A percentile compares a stretch with the other conserved stretches of the same genome.
Evolutionary conservation across 2,113 vertebrate species (phyloP).

Genomic region (Sinocyclocheilus anshuiensis): DNA sequence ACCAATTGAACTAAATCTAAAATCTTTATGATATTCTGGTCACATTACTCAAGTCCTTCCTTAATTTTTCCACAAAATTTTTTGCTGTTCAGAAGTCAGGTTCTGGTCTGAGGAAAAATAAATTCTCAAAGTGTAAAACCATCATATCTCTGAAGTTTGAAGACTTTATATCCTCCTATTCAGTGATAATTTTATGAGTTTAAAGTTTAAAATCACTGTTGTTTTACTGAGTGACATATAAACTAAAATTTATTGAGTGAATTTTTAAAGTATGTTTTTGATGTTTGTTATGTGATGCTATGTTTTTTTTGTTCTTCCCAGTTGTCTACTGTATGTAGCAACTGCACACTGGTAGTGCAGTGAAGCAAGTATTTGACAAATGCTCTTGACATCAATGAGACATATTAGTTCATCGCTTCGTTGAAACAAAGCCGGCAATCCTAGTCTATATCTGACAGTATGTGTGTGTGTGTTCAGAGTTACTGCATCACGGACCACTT

Average conservation of each 20-base stretch:
- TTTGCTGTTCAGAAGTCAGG: neutral
- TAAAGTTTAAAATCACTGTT: neutral
- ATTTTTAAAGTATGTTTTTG: neutral
- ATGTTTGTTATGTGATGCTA: neutral
- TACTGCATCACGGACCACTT: neutral
- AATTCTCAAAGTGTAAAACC: neutral
- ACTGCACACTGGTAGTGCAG: neutral
- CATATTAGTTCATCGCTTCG: neutral
- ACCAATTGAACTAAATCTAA: no score
- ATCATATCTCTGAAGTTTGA: neutral
- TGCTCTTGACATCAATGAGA: neutral
- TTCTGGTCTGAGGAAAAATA: neutral
- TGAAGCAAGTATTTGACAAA: slow-evolving; percentile 7
- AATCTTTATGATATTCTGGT: no score
- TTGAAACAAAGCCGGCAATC: slow-evolving; percentile 8
- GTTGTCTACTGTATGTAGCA: neutral
- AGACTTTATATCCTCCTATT: neutral
- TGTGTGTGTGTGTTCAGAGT: neutral
- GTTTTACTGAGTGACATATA: neutral
- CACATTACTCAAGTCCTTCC: neutral
- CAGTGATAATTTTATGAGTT: neutral
- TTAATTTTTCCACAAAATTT: neutral
- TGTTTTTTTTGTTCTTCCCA: neutral
- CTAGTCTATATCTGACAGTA: neutral
- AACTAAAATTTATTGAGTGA: neutral